These are phyloP conservation scores for Thereva unica DNA, from an alignment of 2,888 invertebrate species.

Conservation along the genomic window DNA sequence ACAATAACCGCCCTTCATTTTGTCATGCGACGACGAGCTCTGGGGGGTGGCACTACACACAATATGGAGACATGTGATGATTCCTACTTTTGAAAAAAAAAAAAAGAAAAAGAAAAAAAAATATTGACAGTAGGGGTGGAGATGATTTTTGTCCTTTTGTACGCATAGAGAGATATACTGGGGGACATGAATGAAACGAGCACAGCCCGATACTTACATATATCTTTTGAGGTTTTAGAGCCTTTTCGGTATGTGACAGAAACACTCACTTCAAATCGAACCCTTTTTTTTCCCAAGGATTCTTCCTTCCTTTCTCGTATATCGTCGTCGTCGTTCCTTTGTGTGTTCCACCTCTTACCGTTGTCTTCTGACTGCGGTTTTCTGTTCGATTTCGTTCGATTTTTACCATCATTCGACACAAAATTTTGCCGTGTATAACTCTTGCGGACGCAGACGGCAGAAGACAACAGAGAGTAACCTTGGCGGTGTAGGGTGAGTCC, in stretches of 20 bases:
- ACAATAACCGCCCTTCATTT: slow-evolving; percentile 27
- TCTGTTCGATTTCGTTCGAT: neutral
- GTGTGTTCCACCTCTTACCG: neutral
- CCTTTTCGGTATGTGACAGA: slow-evolving; percentile 34
- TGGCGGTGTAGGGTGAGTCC: too few species aligned
- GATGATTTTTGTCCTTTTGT: slow-evolving; percentile 34
- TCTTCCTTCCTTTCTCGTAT: neutral
- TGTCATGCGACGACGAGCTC: neutral
- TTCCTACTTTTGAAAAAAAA: neutral
- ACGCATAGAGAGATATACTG: slow-evolving; percentile 4
- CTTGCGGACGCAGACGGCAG: neutral
- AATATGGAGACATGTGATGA: slow-evolving; percentile 35
- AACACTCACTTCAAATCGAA: slow-evolving; percentile 26
- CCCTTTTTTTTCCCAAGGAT: slow-evolving; percentile 29
- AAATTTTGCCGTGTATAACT: neutral
- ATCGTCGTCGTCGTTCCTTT: too few species aligned
- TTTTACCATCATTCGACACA: neutral
- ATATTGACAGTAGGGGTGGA: slow-evolving; percentile 29
- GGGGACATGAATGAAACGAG: slow-evolving; percentile 16
- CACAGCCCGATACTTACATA: slow-evolving; percentile 12
- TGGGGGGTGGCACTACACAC: slow-evolving; percentile 10
- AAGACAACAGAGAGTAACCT: neutral
- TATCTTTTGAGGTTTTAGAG: neutral
- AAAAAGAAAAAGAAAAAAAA: too few species aligned
- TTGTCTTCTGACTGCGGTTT: neutral